Percentiles rank a stretch among this genome's conserved stretches.
Conservation (phyloP, 2,888 invertebrate species). For the Epiblema foenella region DNA sequence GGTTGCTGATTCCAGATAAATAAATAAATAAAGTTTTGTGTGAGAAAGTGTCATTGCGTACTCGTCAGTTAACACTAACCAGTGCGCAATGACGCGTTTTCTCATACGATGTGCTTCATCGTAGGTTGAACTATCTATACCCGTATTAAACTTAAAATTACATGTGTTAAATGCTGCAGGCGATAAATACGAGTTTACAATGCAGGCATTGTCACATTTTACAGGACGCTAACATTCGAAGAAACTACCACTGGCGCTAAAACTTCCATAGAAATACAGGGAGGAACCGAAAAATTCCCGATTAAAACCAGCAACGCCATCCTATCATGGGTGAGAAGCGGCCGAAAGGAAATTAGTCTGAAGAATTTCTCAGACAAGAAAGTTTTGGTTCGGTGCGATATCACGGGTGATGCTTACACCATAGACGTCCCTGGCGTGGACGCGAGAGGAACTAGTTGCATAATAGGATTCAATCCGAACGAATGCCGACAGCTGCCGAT, state of each 20-base stretch:
- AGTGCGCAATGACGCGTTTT: too few species aligned
- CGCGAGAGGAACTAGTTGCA: constrained; percentile 59
- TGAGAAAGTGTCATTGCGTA: too few species aligned
- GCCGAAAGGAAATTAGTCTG: constrained; percentile 72
- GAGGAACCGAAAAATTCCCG: constrained; percentile 69
- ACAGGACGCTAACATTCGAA: constrained; percentile 70
- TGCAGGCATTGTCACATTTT: too few species aligned
- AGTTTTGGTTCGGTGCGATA: constrained; percentile 68
- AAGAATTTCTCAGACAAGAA: constrained; percentile 70
- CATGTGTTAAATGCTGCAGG: too few species aligned
- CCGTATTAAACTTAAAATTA: too few species aligned
- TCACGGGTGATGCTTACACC: constrained; percentile 73
- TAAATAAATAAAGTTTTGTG: too few species aligned
- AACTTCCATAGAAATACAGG: constrained; percentile 61
- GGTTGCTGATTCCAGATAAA: too few species aligned
- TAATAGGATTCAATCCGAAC: constrained; percentile 65
- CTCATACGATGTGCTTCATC: too few species aligned
- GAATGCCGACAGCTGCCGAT: constrained; percentile 70
- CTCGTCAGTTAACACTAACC: too few species aligned
- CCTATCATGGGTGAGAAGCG: constrained; percentile 72
- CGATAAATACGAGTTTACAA: too few species aligned
- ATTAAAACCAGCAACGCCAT: constrained; percentile 69
- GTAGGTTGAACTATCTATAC: too few species aligned
- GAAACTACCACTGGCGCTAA: constrained; percentile 61
- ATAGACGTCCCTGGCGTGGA: constrained; percentile 70